Conservation (phyloP, 2,113 vertebrate species). For the Oceanodroma tethys region DNA sequence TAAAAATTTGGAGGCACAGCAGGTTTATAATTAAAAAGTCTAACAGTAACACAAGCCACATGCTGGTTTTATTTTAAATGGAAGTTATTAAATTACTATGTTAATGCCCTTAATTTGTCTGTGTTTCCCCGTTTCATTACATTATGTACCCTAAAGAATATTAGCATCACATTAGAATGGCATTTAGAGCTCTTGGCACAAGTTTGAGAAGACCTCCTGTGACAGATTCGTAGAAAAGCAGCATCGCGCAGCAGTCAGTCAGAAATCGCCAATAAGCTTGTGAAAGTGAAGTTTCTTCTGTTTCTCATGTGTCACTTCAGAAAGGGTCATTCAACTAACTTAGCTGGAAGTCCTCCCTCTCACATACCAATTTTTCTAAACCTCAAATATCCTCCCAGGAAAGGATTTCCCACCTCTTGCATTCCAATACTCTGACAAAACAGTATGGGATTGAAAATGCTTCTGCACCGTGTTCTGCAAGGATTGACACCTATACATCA, state of each 20-base stretch:
- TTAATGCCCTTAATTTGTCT: not conserved
- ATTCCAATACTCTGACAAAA: not conserved
- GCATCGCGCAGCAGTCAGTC: not conserved
- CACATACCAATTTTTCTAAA: not conserved
- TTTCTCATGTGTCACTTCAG: not conserved
- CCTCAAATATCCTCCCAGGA: not conserved
- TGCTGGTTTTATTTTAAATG: slow-evolving; percentile 33
- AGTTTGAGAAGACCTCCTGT: not conserved
- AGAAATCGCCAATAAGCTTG: not conserved
- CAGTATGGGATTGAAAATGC: fast-evolving
- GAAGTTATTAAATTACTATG: not conserved
- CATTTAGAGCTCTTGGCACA: not conserved
- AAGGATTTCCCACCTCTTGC: not conserved
- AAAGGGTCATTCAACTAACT: not conserved
- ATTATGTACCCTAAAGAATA: not conserved
- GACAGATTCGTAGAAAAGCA: not conserved
- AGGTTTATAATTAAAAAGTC: slow-evolving; percentile 34
- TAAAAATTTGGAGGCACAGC: slow-evolving; percentile 6
- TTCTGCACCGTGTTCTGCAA: not conserved
- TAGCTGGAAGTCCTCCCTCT: not conserved
- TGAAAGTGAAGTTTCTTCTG: not conserved
- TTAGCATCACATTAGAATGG: not conserved
- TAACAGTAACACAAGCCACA: slow-evolving; percentile 10
- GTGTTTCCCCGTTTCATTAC: not conserved
- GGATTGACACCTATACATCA: not conserved